Conservation (phyloP, 2,888 invertebrate genomes). For the Pammene fasciana region DNA sequence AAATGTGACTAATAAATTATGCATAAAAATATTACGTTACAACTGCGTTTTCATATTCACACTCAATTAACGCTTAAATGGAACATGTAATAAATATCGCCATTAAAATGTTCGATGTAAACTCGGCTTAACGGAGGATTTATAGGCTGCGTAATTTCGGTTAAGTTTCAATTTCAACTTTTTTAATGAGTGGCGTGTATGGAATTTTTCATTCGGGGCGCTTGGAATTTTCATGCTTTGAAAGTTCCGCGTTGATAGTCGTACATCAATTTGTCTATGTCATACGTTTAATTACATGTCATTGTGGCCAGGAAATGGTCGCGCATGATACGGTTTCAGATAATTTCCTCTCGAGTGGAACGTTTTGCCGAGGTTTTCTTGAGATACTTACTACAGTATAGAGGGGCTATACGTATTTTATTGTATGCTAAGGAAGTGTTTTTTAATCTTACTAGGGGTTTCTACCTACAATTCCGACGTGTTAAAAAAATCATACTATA, state of each 20-base stretch:
- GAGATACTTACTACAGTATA: background rate
- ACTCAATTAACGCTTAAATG: slow-evolving; percentile 2
- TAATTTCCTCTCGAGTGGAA: too few species aligned
- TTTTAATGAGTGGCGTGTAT: slow-evolving; percentile 36
- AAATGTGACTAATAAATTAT: background rate
- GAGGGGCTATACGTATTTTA: too few species aligned
- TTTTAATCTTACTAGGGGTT: too few species aligned
- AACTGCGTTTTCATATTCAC: background rate
- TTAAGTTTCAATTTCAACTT: slow-evolving; percentile 42
- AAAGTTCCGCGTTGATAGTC: slow-evolving; percentile 2
- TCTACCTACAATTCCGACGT: too few species aligned
- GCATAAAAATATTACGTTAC: background rate
- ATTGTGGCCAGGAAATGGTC: background rate
- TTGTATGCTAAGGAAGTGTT: too few species aligned
- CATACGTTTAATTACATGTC: background rate
- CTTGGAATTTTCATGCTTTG: slow-evolving; percentile 6
- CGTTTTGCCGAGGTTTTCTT: background rate
- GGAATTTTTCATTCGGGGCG: slow-evolving; percentile 19
- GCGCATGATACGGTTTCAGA: background rate
- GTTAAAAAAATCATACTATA: too few species aligned
- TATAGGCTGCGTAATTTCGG: slow-evolving; percentile 52
- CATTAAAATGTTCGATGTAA: slow-evolving; percentile 14
- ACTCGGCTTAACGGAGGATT: slow-evolving; percentile 41
- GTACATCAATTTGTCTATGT: slow-evolving; percentile 2
- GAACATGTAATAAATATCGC: slow-evolving; percentile 7